Percentiles rank a stretch among this genome's conserved stretches.
phyloP scores from a whole-genome alignment of 2,797 vertebrate species.

The Pipistrellus kuhlii region DNA sequence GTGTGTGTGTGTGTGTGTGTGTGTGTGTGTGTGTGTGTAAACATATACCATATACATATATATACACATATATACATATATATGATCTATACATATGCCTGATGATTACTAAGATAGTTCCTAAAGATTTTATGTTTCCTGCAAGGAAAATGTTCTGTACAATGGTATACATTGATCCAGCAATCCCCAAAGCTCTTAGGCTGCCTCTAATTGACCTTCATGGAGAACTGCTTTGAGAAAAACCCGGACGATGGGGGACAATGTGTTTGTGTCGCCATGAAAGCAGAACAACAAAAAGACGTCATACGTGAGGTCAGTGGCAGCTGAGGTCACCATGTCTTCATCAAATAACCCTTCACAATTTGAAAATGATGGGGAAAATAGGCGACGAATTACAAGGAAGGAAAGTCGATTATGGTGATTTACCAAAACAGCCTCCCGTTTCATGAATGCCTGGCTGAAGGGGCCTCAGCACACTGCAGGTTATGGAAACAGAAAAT shows the following conservation, averaged over 20 bases:
- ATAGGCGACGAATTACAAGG: constrained; percentile 34
- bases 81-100: background rate
- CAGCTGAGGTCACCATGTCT: constrained; percentile 65
- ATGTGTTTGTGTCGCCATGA: constrained; percentile 78
- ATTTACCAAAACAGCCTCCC: constrained; percentile 65
- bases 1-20: no score
- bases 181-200: constrained; percentile 78
- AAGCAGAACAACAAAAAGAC: constrained; percentile 79
- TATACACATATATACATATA: background rate
- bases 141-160: constrained; percentile 79
- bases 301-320: constrained; percentile 64
- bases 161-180: constrained; percentile 77
- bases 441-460: constrained; percentile 59
- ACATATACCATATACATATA: background rate
- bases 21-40: no score
- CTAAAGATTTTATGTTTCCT: constrained; percentile 77
- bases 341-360: constrained; percentile 71
- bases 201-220: constrained; percentile 83
- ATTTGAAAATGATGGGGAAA: constrained; percentile 70
- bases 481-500: constrained; percentile 66
- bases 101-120: constrained; percentile 54
- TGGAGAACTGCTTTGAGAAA: constrained; percentile 77
- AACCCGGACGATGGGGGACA: constrained; percentile 76
- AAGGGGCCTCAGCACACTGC: constrained; percentile 7
- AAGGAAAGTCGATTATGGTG: background rate